These are phyloP conservation scores for Danaus plexippus DNA, from an alignment of 1,140 invertebrate genomes.

Conservation along the genomic window DNA sequence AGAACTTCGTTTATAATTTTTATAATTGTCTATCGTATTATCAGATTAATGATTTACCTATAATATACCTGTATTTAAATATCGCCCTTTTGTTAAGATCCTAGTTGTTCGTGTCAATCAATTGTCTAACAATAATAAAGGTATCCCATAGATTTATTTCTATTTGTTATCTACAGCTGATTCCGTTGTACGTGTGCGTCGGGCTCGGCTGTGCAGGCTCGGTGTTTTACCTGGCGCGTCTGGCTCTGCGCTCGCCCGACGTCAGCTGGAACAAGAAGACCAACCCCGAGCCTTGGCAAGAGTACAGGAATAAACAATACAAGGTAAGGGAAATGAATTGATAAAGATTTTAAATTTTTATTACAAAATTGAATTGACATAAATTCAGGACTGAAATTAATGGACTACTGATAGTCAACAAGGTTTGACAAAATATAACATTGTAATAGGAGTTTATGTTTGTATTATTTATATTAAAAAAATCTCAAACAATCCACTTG, in stretches of 20 bases:
- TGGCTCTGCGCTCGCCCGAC: conserved; percentile 83
- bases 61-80: not conserved
- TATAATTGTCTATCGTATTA: conserved; percentile 5
- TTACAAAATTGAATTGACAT: conserved; percentile 37
- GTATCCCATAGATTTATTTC: not conserved
- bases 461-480: too few species aligned
- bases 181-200: conserved; percentile 84
- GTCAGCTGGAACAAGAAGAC: conserved; percentile 81
- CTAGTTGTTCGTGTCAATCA: not conserved
- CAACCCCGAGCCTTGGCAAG: conserved; percentile 86
- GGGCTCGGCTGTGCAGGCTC: conserved; percentile 75
- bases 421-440: too few species aligned
- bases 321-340: conserved; percentile 73
- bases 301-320: conserved; percentile 84
- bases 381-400: too few species aligned
- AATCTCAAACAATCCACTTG: too few species aligned
- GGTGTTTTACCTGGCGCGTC: conserved; percentile 75
- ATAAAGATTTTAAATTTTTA: too few species aligned
- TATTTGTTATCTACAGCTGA: conserved; percentile 71
- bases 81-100: not conserved
- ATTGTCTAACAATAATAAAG: too few species aligned
- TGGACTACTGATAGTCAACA: too few species aligned
- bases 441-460: too few species aligned
- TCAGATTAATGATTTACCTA: not conserved
- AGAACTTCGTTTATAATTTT: conserved; percentile 22